These are phyloP conservation scores for Pseudomyrmex gracilis DNA, from an alignment of 1,140 invertebrate species.

Conservation along the genomic window DNA sequence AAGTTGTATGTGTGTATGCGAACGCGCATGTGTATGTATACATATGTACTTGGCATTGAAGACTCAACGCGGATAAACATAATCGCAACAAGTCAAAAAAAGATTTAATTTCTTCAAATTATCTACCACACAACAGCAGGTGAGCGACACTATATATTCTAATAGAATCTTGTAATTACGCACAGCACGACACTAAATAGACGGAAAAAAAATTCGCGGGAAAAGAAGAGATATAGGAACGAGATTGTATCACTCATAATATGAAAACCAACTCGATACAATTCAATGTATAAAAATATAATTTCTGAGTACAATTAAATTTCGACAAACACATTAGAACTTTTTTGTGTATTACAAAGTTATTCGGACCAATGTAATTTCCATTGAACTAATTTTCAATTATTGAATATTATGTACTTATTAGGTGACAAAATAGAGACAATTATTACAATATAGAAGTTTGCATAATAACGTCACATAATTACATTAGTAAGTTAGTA, in stretches of 20 bases:
- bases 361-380: not conserved
- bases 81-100: conserved; percentile 54
- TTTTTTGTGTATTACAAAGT: not conserved
- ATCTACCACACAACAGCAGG: conserved; percentile 75
- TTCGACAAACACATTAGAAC: not conserved
- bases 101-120: conserved; percentile 69
- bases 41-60: conserved; percentile 38
- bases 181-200: conserved; percentile 68
- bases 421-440: not conserved
- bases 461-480: too few species aligned
- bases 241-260: conserved; percentile 6
- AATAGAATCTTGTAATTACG: conserved; percentile 60
- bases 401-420: too few species aligned
- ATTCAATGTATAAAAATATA: conserved; percentile 1
- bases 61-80: conserved; percentile 42
- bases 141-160: conserved; percentile 72
- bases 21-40: conserved; percentile 15
- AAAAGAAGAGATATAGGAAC: not conserved
- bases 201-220: not conserved
- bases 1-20: not conserved
- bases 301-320: conserved; percentile 9
- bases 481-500: conserved; percentile 1
- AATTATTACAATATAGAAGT: not conserved
- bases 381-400: too few species aligned
- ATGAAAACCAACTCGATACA: not conserved